Evolutionary conservation across 2,113 vertebrate species (phyloP).

Genomic region (Oceanodroma tethys): DNA sequence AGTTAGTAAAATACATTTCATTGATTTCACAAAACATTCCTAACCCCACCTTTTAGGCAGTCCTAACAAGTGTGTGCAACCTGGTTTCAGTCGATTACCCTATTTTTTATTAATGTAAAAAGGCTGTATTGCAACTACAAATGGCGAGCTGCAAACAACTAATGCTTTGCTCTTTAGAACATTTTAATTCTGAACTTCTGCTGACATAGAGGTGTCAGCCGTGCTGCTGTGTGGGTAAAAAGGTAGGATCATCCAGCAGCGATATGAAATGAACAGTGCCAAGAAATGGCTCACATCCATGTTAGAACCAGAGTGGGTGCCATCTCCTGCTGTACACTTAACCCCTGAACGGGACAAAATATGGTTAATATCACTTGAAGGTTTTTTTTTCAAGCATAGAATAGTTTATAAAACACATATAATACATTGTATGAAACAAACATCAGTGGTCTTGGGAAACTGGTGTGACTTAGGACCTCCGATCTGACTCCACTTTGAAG

Average conservation of each 20-base stretch:
- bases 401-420: neutral
- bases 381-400: neutral
- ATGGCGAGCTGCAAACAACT: neutral
- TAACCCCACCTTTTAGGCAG: neutral
- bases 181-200: neutral
- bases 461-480: neutral
- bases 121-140: neutral
- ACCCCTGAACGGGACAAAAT: neutral
- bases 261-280: neutral
- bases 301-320: neutral
- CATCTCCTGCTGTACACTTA: neutral
- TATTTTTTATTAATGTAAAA: neutral
- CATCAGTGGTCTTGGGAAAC: neutral
- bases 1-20: neutral
- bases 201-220: neutral
- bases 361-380: neutral
- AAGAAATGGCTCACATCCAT: neutral
- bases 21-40: neutral
- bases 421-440: neutral
- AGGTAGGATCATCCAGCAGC: neutral
- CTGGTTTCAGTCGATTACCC: neutral
- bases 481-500: neutral
- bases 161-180: neutral
- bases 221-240: neutral
- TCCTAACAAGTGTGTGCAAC: neutral